Conservation (phyloP, 2,113 vertebrate genomes). For the Drymodes brunneopygia region DNA sequence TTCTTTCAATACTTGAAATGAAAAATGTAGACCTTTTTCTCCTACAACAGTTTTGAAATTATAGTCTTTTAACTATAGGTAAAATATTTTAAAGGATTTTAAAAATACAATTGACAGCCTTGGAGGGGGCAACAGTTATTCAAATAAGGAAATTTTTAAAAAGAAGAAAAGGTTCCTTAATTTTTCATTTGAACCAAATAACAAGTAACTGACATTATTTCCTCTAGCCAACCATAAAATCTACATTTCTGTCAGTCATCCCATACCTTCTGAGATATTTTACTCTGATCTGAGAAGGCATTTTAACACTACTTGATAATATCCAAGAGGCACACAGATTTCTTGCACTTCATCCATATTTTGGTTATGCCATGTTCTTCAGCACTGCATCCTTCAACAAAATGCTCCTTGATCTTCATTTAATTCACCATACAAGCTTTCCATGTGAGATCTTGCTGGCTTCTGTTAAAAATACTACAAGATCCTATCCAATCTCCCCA, state of each 20-base stretch:
- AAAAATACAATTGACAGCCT: rapidly evolving
- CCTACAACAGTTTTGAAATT: not conserved
- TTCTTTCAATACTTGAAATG: not conserved
- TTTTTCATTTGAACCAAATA: not conserved
- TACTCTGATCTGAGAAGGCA: not conserved
- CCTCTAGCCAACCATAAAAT: not conserved
- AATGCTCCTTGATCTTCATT: not conserved
- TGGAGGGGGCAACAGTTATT: not conserved
- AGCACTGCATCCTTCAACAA: not conserved
- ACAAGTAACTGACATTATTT: not conserved
- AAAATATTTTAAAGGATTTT: not conserved
- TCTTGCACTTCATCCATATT: not conserved
- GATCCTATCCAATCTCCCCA: not conserved
- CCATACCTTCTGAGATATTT: not conserved
- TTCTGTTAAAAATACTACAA: constrained; percentile 11
- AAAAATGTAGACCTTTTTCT: not conserved
- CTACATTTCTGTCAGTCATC: not conserved
- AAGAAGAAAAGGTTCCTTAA: not conserved
- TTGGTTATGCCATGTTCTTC: not conserved
- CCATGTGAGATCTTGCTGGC: not conserved
- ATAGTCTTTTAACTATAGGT: not conserved
- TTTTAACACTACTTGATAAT: not conserved
- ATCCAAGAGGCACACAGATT: not conserved
- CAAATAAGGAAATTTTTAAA: not conserved
- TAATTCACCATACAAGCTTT: not conserved